Percentiles rank a stretch among this genome's conserved stretches.
These are phyloP conservation scores for Bubo scandiacus DNA, from an alignment of 2,113 vertebrate genomes.

Conservation along the genomic window DNA sequence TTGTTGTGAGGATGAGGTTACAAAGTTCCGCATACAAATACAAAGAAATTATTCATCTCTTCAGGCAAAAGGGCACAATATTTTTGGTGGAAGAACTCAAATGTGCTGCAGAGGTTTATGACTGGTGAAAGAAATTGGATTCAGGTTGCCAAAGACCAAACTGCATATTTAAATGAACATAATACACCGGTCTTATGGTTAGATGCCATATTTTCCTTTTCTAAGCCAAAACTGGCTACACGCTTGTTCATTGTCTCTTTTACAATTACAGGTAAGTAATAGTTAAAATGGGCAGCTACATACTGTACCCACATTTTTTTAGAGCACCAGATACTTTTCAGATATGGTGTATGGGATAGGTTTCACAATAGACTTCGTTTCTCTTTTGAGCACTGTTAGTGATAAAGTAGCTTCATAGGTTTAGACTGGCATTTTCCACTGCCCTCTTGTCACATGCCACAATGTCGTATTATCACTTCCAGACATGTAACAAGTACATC, in stretches of 20 bases:
- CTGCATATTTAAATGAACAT: not conserved
- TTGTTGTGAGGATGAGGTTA: not conserved
- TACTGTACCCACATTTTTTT: not conserved
- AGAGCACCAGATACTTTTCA: not conserved
- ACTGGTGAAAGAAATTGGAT: not conserved
- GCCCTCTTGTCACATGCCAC: not conserved
- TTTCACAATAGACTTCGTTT: not conserved
- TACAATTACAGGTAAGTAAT: not conserved
- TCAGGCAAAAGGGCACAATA: not conserved
- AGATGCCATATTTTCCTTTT: not conserved
- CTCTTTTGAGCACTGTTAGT: not conserved
- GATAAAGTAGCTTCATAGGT: not conserved
- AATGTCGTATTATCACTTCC: not conserved
- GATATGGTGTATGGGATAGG: too few relatives aligned
- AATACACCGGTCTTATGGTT: not conserved
- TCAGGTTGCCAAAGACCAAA: not conserved
- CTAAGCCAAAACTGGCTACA: not conserved
- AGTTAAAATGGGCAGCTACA: not conserved
- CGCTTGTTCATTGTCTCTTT: not conserved
- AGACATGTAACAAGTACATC: not conserved
- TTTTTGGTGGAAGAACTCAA: not conserved
- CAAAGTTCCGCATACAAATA: not conserved
- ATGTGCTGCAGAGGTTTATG: not conserved
- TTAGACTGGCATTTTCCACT: not conserved
- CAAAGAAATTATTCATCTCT: not conserved